Evolutionary conservation across 2,888 invertebrate species (phyloP).

Genomic region (Cephonodes hylas): DNA sequence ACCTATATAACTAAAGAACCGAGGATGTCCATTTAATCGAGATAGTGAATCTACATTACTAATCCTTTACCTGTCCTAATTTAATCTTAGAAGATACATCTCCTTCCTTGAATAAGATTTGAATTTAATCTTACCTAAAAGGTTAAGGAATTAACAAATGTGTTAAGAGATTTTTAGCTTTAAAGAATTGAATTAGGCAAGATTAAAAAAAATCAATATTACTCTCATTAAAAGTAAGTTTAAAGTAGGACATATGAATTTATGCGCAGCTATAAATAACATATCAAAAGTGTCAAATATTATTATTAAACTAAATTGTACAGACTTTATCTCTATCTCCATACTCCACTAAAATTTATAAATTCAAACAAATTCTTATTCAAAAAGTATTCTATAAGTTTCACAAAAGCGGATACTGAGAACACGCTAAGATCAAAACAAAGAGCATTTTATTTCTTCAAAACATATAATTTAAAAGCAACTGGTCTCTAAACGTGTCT

Average conservation of each 20-base stretch:
- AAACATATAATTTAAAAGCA: neutral
- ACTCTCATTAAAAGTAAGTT: too few relatives aligned
- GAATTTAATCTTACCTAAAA: neutral
- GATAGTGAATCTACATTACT: neutral
- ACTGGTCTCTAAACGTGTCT: constrained; percentile 33
- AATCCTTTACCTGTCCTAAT: constrained; percentile 1
- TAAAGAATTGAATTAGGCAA: neutral
- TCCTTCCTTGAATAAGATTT: neutral
- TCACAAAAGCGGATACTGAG: too few relatives aligned
- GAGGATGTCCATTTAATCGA: neutral
- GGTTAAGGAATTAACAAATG: neutral
- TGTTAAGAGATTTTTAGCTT: neutral
- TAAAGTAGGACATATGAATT: too few relatives aligned
- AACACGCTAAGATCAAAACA: neutral
- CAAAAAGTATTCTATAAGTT: too few relatives aligned
- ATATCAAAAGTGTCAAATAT: too few relatives aligned
- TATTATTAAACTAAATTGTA: too few relatives aligned
- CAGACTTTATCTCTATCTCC: too few relatives aligned
- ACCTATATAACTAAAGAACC: neutral
- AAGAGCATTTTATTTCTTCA: neutral
- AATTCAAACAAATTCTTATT: too few relatives aligned
- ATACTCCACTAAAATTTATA: too few relatives aligned
- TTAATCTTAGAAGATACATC: neutral
- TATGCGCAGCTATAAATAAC: too few relatives aligned
- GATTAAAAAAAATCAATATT: too few relatives aligned